These are phyloP conservation scores for Rhinatrema bivittatum DNA, from an alignment of 2,797 vertebrate genomes.

Conservation along the genomic window DNA sequence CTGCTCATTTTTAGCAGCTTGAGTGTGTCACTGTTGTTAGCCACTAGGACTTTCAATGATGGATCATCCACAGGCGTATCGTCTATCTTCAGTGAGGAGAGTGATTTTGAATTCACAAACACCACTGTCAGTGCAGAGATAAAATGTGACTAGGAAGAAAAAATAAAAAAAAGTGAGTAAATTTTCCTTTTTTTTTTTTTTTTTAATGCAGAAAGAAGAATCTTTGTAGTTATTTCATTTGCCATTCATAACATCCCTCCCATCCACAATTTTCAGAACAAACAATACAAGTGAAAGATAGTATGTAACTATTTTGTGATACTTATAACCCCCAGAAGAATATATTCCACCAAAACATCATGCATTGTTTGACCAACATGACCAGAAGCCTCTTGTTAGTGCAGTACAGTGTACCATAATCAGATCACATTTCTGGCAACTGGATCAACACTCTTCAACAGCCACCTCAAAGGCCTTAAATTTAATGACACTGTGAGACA, in stretches of 20 bases:
- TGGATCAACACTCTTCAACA: too few species aligned
- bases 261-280: too few species aligned
- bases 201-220: conserved; percentile 1
- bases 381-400: too few species aligned
- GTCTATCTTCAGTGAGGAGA: conserved; percentile 93
- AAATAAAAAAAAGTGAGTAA: conserved; percentile 6
- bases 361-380: too few species aligned
- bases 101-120: conserved; percentile 96
- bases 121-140: conserved; percentile 97
- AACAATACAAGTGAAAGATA: too few species aligned
- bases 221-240: background rate
- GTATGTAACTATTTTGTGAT: too few species aligned
- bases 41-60: conserved; percentile 88
- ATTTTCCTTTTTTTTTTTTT: conserved; percentile 3
- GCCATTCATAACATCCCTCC: background rate
- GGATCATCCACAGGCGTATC: conserved; percentile 96
- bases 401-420: too few species aligned
- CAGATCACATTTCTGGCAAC: too few species aligned
- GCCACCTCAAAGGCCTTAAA: too few species aligned
- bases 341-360: too few species aligned
- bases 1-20: conserved; percentile 97
- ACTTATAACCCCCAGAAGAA: too few species aligned
- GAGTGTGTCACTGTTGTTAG: conserved; percentile 93
- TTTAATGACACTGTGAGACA: too few species aligned
- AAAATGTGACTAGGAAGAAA: conserved; percentile 80